Percentiles rank a stretch among this genome's conserved stretches.
Evolutionary conservation across 2,888 invertebrate genomes (phyloP).

Genomic region (Halocaridina rubra): DNA sequence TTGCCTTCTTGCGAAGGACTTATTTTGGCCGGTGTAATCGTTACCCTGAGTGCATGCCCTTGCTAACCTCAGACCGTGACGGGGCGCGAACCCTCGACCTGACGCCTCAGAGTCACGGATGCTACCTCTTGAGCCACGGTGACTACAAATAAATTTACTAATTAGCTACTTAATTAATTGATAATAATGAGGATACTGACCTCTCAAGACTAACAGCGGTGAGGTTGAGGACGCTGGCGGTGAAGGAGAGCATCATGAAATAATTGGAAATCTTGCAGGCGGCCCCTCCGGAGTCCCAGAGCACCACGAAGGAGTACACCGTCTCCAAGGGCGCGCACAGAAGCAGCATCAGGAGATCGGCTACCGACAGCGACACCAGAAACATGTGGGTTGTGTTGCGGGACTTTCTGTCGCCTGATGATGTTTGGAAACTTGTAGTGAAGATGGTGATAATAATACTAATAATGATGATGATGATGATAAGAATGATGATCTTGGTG

Average conservation of each 20-base stretch:
- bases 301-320: slow-evolving; percentile 68
- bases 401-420: slow-evolving; percentile 67
- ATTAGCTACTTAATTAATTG: too few relatives aligned
- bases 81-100: too few relatives aligned
- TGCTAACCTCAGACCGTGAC: too few relatives aligned
- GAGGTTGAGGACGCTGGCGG: slow-evolving; percentile 71
- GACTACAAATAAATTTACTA: too few relatives aligned
- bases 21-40: too few relatives aligned
- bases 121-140: too few relatives aligned
- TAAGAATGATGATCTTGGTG: neutral
- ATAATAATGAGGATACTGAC: slow-evolving; percentile 67
- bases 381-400: slow-evolving; percentile 67
- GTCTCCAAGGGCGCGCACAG: slow-evolving; percentile 70
- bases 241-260: slow-evolving; percentile 70
- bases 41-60: too few relatives aligned
- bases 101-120: too few relatives aligned
- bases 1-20: too few relatives aligned
- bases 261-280: slow-evolving; percentile 71
- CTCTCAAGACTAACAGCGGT: slow-evolving; percentile 72
- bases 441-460: neutral
- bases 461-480: neutral
- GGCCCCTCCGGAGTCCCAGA: slow-evolving; percentile 69
- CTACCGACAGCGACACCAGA: slow-evolving; percentile 65
- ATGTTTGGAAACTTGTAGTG: too few relatives aligned
- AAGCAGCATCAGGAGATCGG: slow-evolving; percentile 68